phyloP scores from a whole-genome alignment of 2,113 vertebrate genomes.

The Passerina amoena region DNA sequence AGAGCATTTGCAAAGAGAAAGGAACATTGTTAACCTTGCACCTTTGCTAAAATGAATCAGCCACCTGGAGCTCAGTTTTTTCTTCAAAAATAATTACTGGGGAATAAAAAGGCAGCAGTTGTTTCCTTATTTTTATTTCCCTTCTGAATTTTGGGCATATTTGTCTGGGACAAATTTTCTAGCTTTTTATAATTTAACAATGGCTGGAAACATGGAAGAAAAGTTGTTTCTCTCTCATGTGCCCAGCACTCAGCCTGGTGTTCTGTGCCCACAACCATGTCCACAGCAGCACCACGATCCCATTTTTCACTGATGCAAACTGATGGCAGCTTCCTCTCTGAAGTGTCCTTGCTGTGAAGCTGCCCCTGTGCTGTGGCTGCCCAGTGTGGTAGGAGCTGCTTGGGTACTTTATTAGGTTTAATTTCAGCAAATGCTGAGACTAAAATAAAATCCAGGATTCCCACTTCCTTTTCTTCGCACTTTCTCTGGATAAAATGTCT shows the following conservation, averaged over 20 bases:
- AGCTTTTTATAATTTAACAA: not conserved
- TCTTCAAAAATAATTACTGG: not conserved
- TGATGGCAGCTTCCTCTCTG: not conserved
- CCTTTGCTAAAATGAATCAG: not conserved
- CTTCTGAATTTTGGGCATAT: not conserved
- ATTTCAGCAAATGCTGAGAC: not conserved
- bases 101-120: no score
- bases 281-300: not conserved
- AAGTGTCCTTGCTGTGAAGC: not conserved
- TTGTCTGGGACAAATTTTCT: not conserved
- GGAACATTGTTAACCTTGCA: not conserved
- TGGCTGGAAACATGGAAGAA: not conserved
- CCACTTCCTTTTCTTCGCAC: not conserved
- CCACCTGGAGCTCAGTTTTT: not conserved
- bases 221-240: not conserved
- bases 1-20: not conserved
- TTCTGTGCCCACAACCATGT: rapidly evolving
- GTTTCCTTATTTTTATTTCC: not conserved
- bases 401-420: not conserved
- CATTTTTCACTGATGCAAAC: not conserved
- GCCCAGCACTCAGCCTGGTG: not conserved
- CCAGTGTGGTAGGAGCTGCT: not conserved
- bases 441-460: not conserved
- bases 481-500: not conserved
- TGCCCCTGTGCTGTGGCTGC: not conserved